Conservation (phyloP, 2,888 invertebrate genomes). For the Thecophora atra region DNA sequence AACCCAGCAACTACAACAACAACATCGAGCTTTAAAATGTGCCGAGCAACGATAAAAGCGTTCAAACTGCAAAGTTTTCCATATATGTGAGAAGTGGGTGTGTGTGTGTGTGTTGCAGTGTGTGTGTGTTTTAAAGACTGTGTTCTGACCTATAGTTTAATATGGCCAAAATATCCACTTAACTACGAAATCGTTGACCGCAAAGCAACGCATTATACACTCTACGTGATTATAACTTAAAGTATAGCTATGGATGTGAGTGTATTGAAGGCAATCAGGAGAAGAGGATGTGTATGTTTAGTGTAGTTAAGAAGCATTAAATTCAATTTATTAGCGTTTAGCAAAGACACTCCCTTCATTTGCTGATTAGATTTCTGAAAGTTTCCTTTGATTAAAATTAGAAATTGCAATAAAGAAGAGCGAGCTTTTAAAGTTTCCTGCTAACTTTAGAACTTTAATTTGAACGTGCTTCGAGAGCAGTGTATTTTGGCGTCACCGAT, state of each 20-base stretch:
- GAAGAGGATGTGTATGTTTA: conserved; percentile 6
- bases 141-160: no score
- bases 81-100: background rate
- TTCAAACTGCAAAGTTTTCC: background rate
- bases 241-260: background rate
- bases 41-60: background rate
- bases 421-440: background rate
- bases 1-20: no score
- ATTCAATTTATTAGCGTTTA: conserved; percentile 31
- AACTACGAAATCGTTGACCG: background rate
- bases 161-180: no score
- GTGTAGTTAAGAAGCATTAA: conserved; percentile 17
- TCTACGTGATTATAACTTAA: conserved; percentile 4
- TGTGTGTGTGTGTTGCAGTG: no score
- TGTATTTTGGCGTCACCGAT: no score
- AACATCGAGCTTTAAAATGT: background rate
- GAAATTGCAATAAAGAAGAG: background rate
- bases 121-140: no score
- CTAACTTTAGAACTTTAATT: background rate
- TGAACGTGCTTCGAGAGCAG: no score
- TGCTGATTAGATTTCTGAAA: conserved; percentile 2
- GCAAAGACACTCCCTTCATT: background rate
- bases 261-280: background rate
- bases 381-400: background rate
- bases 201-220: conserved; percentile 13